Conservation (phyloP, 1,140 invertebrate species). For the Pseudachorutes palmiensis region DNA sequence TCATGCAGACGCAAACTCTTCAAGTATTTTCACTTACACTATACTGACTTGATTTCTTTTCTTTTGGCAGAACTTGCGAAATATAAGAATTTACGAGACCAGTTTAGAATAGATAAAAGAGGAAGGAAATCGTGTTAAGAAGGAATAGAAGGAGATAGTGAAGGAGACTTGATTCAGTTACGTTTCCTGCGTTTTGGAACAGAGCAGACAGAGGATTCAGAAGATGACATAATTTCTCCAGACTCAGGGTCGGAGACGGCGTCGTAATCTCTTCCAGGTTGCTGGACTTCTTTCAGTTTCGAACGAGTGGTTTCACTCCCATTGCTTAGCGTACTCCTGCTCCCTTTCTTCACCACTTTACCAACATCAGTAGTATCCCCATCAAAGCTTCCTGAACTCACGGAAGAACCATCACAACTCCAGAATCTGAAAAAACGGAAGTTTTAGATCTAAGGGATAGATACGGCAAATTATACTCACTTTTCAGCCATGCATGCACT, state of each 20-base stretch:
- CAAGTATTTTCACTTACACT: too few species aligned
- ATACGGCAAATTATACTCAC: background rate
- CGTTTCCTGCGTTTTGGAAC: background rate
- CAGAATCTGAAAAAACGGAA: background rate
- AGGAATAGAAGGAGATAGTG: background rate
- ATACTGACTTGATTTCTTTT: too few species aligned
- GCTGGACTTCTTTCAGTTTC: background rate
- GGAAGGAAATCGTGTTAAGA: background rate
- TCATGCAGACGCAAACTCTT: too few species aligned
- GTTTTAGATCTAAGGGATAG: background rate
- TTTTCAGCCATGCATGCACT: background rate
- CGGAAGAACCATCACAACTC: background rate
- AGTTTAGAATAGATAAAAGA: too few species aligned
- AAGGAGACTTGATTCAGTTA: background rate
- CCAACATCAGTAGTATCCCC: background rate
- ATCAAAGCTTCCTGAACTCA: background rate
- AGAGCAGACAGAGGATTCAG: background rate
- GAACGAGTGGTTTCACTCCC: background rate
- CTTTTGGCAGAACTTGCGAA: too few species aligned
- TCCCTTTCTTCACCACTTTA: constrained; percentile 4
- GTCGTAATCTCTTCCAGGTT: background rate
- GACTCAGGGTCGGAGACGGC: constrained; percentile 9
- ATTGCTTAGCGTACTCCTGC: background rate
- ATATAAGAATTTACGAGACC: too few species aligned
- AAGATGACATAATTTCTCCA: constrained; percentile 12